Base-by-base conservation (phyloP, 64 coral and sea anemone species). In the Acropora yongei region DNA sequence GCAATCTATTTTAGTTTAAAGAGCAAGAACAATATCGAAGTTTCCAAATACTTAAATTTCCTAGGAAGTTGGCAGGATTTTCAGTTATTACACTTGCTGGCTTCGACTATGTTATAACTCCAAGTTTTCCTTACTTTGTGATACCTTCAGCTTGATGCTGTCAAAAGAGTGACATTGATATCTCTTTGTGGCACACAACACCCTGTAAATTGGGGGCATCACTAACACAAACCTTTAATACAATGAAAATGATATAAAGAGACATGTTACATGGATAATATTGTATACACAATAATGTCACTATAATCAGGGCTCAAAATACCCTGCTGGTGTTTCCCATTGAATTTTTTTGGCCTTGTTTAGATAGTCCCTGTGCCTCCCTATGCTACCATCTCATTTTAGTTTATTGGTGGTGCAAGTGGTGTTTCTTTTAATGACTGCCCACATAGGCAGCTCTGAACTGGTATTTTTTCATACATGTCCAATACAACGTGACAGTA, bases 181-280 rank as follows among this genome's bases (percentile, higher is more conserved):
- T 67, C 63, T 67, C 63, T 67, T 67, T 67, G 63, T 67, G 63
- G 63, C 63, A 67, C 63, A 16, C 63, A 67, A 67, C 11, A 67
- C 63, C 11, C 63, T 67, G 51, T 9, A 67, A 8, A 67, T 12
- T 67, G 63, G 63, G 63, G 17, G 63, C 63, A 67, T 67, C 63
- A 67, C 63, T 67, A 67, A 67, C 63, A 67, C 63, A 67, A 17
- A 13, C 63, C 63, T 67, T 67, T 13, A 67, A 67, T 16, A 67
- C 17, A 67, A 67, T 67, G 63, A 67, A 67, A 67, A 67, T 67
- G 63, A 67, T 67, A 14, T 67, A 67, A 67, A 67, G 63, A 67
- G 63, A 11, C 63, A 67, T 4, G 10, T 67, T 67, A 67, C 63
- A 67, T 67, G 63, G 2, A 67, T 67, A 8, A 67, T 67, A 67